A percentile compares a stretch with the other conserved stretches of the same genome.
These are phyloP conservation scores for Anabas testudineus DNA, from an alignment of 2,797 vertebrate species.

Conservation along the genomic window DNA sequence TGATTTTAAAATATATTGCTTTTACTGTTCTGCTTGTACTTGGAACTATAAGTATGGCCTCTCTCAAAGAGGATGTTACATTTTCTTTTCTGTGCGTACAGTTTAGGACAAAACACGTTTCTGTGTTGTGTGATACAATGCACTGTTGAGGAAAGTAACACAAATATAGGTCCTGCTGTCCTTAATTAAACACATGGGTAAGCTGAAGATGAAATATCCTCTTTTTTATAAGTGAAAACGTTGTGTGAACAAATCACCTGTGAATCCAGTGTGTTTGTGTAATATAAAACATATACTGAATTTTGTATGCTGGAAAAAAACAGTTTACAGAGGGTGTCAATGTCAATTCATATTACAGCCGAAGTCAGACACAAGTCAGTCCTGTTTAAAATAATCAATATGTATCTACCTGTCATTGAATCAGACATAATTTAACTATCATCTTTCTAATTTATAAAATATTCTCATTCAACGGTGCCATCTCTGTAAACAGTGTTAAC, in stretches of 20 bases:
- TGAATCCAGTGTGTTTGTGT: constrained; percentile 2
- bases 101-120: constrained; percentile 33
- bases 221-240: constrained; percentile 3
- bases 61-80: constrained; percentile 10
- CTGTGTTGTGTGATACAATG: constrained; percentile 7
- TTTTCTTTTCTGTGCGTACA: constrained; percentile 42
- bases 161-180: constrained; percentile 22
- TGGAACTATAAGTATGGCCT: not conserved
- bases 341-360: not conserved
- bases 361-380: constrained; percentile 1
- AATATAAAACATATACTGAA: not conserved
- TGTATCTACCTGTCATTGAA: constrained; percentile 11
- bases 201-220: constrained; percentile 33
- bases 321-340: constrained; percentile 15
- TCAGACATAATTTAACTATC: constrained; percentile 4
- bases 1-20: constrained; percentile 24
- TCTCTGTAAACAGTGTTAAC: constrained; percentile 30
- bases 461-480: constrained; percentile 12
- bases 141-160: constrained; percentile 7
- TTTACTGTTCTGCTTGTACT: constrained; percentile 37
- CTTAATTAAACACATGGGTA: constrained; percentile 17
- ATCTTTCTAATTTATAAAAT: not conserved
- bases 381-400: not conserved
- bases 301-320: constrained; percentile 25
- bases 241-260: constrained; percentile 1